These are phyloP conservation scores for Jaculus jaculus DNA, from an alignment of 2,113 vertebrate species.

Conservation along the genomic window DNA sequence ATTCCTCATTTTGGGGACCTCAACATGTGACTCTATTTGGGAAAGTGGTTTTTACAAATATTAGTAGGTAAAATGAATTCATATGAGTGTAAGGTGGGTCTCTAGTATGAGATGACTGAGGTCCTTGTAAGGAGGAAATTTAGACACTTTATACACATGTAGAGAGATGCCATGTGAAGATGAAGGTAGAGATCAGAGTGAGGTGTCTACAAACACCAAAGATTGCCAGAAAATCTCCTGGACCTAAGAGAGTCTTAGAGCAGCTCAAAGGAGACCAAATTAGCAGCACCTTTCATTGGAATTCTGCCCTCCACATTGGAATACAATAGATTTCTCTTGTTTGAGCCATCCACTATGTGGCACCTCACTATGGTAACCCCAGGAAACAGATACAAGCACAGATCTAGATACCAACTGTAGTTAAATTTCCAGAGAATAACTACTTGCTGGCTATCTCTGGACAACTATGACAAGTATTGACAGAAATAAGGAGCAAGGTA, in stretches of 20 bases:
- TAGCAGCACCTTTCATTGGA: too few relatives aligned
- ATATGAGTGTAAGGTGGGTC: not conserved
- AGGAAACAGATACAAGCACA: not conserved
- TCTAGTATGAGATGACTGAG: not conserved
- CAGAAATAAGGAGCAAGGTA: too few relatives aligned
- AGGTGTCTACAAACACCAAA: not conserved
- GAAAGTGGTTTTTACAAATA: not conserved
- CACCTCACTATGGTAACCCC: not conserved
- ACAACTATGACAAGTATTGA: not conserved
- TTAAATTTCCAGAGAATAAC: not conserved
- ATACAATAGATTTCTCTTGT: not conserved
- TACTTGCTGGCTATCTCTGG: not conserved
- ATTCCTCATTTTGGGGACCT: not conserved
- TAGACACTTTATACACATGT: not conserved
- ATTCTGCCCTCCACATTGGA: not conserved
- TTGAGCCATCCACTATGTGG: not conserved
- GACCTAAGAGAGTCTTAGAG: not conserved
- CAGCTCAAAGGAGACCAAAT: not conserved
- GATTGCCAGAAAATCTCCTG: not conserved
- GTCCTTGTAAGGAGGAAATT: not conserved
- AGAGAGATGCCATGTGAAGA: not conserved
- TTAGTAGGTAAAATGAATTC: not conserved
- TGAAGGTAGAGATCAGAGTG: not conserved
- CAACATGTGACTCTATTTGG: not conserved
- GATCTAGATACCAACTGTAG: not conserved